Evolutionary conservation across 2,797 vertebrate species (phyloP).

Genomic region (Cryptoprocta ferox): DNA sequence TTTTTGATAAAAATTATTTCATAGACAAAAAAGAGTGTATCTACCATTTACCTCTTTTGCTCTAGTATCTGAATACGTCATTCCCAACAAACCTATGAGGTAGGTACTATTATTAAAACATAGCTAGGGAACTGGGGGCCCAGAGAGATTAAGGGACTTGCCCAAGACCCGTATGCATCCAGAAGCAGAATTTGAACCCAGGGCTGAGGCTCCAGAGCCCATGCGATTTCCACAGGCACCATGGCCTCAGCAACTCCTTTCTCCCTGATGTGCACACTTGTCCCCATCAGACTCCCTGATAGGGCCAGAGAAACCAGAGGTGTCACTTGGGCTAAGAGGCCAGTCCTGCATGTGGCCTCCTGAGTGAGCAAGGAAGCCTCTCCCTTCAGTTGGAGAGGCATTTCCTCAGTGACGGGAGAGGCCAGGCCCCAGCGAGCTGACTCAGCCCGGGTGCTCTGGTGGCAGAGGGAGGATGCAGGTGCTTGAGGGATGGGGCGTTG

Average conservation of each 20-base stretch:
- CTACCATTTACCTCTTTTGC: background rate
- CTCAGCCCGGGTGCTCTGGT: background rate
- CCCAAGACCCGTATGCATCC: background rate
- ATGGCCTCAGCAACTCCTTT: background rate
- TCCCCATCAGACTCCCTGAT: background rate
- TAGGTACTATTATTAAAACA: background rate
- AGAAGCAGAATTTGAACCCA: background rate
- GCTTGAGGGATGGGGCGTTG: background rate
- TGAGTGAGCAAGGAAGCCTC: rapidly evolving
- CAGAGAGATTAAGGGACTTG: background rate
- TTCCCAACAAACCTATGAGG: background rate
- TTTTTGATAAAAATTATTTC: background rate
- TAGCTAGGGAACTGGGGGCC: no score
- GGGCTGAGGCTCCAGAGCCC: background rate
- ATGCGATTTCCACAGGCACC: background rate
- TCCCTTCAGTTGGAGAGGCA: background rate
- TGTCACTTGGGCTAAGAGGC: background rate
- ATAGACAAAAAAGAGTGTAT: background rate
- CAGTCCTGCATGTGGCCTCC: background rate
- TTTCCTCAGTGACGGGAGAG: background rate
- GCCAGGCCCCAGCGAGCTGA: background rate
- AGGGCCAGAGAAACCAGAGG: background rate
- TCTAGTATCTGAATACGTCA: background rate
- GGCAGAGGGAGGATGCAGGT: background rate
- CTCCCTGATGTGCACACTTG: background rate